Base-by-base conservation (phyloP, 2,888 invertebrate genomes). In the Sussaba pulchella region DNA sequence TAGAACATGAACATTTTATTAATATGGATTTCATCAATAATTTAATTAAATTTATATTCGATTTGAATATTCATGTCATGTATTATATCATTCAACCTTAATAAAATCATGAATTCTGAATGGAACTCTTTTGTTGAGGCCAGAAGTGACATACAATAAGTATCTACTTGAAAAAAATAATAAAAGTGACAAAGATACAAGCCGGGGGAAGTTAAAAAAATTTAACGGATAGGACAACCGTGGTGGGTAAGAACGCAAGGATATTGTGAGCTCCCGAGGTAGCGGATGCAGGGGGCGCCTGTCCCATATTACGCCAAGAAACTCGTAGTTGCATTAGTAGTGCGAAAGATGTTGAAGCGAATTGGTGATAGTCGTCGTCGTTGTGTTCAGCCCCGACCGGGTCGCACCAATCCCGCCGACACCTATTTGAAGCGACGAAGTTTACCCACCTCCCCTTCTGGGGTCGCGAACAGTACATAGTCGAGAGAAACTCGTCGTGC, bases 351-450 rank as follows among this genome's bases (percentile, higher is more conserved):
- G 36, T 52, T 9, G 26, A 24, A 17, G 43, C 2, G 5, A 45
- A 50, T 24, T 6, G 41, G 17, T 31, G 61, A 6, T 21, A 59
- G 52, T 24, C 39, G 41, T n/a, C 17, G 26, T 41, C n/a, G 26
- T n/a, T 12, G 70, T 26, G 31, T 31, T 43, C 59, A 69, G 70
- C 74, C 70, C 70, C 59, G 74, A 14, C 10, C 52, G 70, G 41
- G 52, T 70, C 63, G 50, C 45, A 45, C 61, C 52, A 59, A 67
- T 43, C 12, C 4, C 14, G 50, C 41, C 70, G 59, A 75, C 70
- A 79, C 74, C 79, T 75, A 79, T 79, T 79, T 70, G 66, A 64
- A 79, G 59, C 79, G 79, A 70, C 70, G 31, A 75, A 79, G 79
- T 79, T 79, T 79, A 63, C 64, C 74, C 74, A 57, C 31, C 31